Evolutionary conservation across 2,797 vertebrate genomes (phyloP), one percentile per base, ranked within the genome.

Genomic region (Labroides dimidiatus): DNA sequence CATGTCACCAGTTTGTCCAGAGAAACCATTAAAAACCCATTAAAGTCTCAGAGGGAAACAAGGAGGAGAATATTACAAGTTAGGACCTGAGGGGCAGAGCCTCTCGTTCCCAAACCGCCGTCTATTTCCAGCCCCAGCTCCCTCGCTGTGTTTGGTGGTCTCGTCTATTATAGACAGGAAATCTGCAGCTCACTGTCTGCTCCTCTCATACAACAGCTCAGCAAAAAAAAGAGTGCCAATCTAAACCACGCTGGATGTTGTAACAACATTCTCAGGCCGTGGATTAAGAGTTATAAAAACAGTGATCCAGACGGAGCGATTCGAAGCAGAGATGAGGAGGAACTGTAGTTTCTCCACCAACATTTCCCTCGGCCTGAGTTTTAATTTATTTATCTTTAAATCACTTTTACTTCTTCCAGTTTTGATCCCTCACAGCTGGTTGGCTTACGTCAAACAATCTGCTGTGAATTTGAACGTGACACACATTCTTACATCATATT

Each of bases 231-330:
- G 81, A 69, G 73, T 57, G 58, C 69, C 48, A 58, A 66, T 86
- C 68, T 59, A 78, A 78, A 78, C 66, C 61, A 20, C 54, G 67
- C 0, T 5, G 55, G 61, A 44, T 21, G 49, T n/a, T 79, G n/a
- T 82, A 84, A 87, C 75, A 87, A 89, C 85, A 79, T 76, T 70
- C 79, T 43, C 76, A 75, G 72, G 66, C 58, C 48, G 68, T 27
- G 59, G 77, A 57, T 59, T 71, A 49, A 8, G 21, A 49, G 48
- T 20, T 16, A 49, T 13, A 78, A 48, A 77, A 57, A 43, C 1
- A 65, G 24, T 20, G 20, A 61, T 54, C 55, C 50, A 1, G 42
- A 59, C 7, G n/a, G n/a, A n/a, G n/a, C n/a, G n/a, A n/a, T n/a
- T n/a, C n/a, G n/a, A n/a, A n/a, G n/a, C n/a, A 45, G 24, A 55